These are phyloP conservation scores for Tigriopus japonicus DNA, from an alignment of 1,140 invertebrate genomes.

Conservation along the genomic window DNA sequence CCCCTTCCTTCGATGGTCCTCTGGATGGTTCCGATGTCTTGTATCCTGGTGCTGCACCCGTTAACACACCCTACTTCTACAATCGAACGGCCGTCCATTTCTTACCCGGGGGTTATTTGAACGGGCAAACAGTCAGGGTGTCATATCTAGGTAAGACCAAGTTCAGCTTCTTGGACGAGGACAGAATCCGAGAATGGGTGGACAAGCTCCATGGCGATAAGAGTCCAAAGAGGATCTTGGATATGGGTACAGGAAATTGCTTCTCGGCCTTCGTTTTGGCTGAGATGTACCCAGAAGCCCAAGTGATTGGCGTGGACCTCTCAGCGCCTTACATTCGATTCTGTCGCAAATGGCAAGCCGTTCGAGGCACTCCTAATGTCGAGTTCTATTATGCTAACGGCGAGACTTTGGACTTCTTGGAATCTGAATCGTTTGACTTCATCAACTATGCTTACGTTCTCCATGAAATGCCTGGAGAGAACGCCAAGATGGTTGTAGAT, in stretches of 20 bases:
- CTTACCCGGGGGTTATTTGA: constrained; percentile 9
- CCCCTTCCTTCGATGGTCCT: neutral
- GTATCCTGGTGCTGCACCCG: neutral
- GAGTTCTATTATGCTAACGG: constrained; percentile 9
- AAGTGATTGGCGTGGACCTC: constrained; percentile 3
- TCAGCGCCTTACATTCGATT: constrained; percentile 6
- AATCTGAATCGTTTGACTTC: constrained; percentile 1
- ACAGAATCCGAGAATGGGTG: neutral
- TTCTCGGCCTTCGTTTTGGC: constrained; percentile 7
- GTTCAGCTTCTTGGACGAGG: constrained; percentile 6
- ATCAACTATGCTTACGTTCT: constrained; percentile 10
- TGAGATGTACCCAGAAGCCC: constrained; percentile 5
- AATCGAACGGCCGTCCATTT: neutral
- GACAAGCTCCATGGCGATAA: constrained; percentile 1
- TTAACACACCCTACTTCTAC: neutral
- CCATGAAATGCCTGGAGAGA: constrained; percentile 8
- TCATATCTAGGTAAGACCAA: constrained; percentile 7
- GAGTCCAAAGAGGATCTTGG: constrained; percentile 2
- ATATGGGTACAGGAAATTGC: constrained; percentile 7
- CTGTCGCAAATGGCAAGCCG: neutral
- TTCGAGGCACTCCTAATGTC: neutral
- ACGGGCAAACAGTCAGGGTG: constrained; percentile 7
- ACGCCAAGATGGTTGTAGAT: neutral
- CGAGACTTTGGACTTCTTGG: constrained; percentile 1
- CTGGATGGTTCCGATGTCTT: neutral